These are phyloP conservation scores for Phainopepla nitens DNA, from an alignment of 2,113 vertebrate genomes.

Conservation along the genomic window DNA sequence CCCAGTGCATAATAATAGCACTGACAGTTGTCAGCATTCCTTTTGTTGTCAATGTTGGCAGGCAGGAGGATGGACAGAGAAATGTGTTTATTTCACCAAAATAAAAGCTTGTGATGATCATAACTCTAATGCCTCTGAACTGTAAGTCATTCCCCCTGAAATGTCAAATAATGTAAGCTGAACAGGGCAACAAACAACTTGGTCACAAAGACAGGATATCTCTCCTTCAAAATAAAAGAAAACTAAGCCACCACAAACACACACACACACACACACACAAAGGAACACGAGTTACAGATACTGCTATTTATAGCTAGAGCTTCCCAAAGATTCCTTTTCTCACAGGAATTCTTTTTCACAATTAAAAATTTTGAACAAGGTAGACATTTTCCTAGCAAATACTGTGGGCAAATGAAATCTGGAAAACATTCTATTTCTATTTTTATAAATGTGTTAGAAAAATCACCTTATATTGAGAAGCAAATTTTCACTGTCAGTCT, in stretches of 20 bases:
- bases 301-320: not conserved
- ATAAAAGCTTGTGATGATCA: conserved; percentile 3
- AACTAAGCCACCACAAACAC: not conserved
- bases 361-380: not conserved
- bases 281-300: not conserved
- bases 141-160: conserved; percentile 5
- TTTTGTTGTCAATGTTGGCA: not conserved
- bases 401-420: not conserved
- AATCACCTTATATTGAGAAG: not conserved
- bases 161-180: not conserved
- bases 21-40: conserved; percentile 1
- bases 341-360: not conserved
- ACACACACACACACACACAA: no score
- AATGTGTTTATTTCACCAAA: conserved; percentile 27
- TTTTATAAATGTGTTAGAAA: not conserved
- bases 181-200: not conserved
- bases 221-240: not conserved
- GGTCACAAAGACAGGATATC: not conserved
- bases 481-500: not conserved
- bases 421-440: not conserved
- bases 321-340: not conserved
- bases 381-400: not conserved
- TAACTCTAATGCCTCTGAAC: conserved; percentile 9
- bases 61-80: not conserved
- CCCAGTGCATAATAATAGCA: not conserved